Evolutionary conservation across 1,140 invertebrate genomes (phyloP), one percentile per base, ranked within the genome.

Genomic region (Coboldia fuscipes): DNA sequence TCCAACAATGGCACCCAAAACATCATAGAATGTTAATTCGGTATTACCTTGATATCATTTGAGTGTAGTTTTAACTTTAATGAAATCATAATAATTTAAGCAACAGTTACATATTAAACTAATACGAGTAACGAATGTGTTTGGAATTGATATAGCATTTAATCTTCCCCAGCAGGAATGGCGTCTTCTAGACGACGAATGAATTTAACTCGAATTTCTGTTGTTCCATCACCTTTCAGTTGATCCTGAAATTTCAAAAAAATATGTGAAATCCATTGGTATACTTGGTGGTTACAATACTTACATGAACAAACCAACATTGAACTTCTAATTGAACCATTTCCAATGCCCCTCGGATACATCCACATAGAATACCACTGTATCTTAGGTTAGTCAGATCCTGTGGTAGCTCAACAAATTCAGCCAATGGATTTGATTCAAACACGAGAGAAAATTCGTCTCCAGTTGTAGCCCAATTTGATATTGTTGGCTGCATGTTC

Each of bases 361-460:
- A 83, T 13, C 96, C 96, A 43, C 85, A 83, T 22, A 98, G 65
- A 30, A 98, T 68, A 53, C 92, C 92, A 41, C 86, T 94, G 54
- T 97, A 99, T 48, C 89, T 86, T 1, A 99, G 62, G 45, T 71
- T 70, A 24, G 65, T 58, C 30, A 83, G 63, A 50, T 93, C 89
- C 7, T 89, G 85, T 4, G 94, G 94, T 42, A 98, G 65, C 60
- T 99, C 94, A 4, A 97, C 92, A 68, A 97, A 96, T 56, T 99
- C 94, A n/a, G 83, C 89, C 12, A 99, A 55, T 0, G 94, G 93
- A 63, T 96, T 98, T 21, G 75, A 68, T 41, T 98, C 93, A 52
- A 97, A 77, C 1, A 88, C 72, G 3, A 98, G 61, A 1, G 92
- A 97, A 63, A 97, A 98, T 61, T 98, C 93, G 60, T 98, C 90